A percentile compares a stretch with the other conserved stretches of the same genome.
phyloP scores from a whole-genome alignment of 1,140 invertebrate species.

The Listronotus bonariensis region DNA sequence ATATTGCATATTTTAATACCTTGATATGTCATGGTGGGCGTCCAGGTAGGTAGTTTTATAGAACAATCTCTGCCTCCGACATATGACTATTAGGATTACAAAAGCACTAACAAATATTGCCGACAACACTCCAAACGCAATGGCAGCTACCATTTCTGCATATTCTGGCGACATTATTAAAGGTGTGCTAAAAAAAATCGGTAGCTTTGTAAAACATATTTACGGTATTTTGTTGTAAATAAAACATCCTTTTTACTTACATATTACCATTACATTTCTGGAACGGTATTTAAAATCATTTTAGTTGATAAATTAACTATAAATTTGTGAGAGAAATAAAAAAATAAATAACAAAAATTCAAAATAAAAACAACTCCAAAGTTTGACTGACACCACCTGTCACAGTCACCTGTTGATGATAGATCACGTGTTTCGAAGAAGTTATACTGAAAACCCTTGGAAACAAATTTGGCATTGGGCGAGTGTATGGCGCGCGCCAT shows the following conservation, averaged over 20 bases:
- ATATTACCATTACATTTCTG: background rate
- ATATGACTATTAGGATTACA: slow-evolving; percentile 68
- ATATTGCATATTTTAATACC: slow-evolving; percentile 27
- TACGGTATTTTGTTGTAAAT: background rate
- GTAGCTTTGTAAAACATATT: background rate
- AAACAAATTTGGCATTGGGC: too few species aligned
- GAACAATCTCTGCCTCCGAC: slow-evolving; percentile 60
- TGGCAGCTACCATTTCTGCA: slow-evolving; percentile 71
- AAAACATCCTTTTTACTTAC: background rate
- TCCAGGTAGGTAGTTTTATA: slow-evolving; percentile 50
- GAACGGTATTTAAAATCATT: background rate
- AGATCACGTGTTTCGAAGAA: too few species aligned
- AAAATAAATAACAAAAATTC: slow-evolving; percentile 4
- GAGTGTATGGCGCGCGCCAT: too few species aligned
- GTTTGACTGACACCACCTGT: background rate
- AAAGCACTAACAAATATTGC: slow-evolving; percentile 70
- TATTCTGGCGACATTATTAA: slow-evolving; percentile 53
- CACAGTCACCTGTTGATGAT: slow-evolving; percentile 10
- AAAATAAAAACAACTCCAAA: background rate
- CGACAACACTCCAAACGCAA: slow-evolving; percentile 68
- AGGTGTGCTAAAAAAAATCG: background rate
- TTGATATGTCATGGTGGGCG: slow-evolving; percentile 34
- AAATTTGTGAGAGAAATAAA: slow-evolving; percentile 1
- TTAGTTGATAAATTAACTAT: background rate
- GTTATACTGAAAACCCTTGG: too few species aligned